Conservation (phyloP, 2,797 vertebrate species). For the Momotus momota region DNA sequence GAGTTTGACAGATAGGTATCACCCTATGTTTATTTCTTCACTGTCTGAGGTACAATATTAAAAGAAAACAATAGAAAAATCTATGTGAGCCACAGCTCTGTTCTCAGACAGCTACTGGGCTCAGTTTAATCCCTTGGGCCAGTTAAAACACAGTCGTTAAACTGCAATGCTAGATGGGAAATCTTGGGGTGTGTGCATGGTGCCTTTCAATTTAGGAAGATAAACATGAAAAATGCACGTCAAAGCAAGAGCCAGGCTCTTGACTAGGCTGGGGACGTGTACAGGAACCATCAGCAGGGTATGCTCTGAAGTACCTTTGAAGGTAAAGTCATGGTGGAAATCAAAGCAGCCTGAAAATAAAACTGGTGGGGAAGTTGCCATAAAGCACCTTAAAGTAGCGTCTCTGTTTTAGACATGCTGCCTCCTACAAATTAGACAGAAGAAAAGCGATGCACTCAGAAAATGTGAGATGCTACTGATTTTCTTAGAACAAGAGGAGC, state of each 20-base stretch:
- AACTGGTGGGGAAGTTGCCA: background rate
- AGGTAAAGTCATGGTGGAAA: conserved; percentile 24
- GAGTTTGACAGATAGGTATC: background rate
- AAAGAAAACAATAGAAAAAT: background rate
- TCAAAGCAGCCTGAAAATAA: conserved; percentile 43
- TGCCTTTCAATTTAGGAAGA: background rate
- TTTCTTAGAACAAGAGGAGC: background rate
- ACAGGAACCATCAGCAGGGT: background rate
- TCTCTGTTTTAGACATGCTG: background rate
- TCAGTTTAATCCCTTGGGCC: background rate
- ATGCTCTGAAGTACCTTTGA: conserved; percentile 10
- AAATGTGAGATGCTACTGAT: background rate
- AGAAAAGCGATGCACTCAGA: background rate
- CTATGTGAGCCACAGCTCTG: accelerated
- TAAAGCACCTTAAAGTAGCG: background rate
- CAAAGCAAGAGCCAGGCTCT: background rate
- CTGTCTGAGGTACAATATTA: background rate
- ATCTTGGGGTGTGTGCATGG: accelerated
- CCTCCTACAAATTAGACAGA: background rate
- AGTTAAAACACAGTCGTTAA: background rate
- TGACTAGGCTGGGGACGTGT: background rate
- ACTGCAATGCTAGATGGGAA: background rate
- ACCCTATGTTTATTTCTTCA: background rate
- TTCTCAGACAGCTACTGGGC: background rate
- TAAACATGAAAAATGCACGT: background rate